These are phyloP conservation scores for Pseudochirops corinnae DNA, from an alignment of 2,797 vertebrate species.

Conservation along the genomic window DNA sequence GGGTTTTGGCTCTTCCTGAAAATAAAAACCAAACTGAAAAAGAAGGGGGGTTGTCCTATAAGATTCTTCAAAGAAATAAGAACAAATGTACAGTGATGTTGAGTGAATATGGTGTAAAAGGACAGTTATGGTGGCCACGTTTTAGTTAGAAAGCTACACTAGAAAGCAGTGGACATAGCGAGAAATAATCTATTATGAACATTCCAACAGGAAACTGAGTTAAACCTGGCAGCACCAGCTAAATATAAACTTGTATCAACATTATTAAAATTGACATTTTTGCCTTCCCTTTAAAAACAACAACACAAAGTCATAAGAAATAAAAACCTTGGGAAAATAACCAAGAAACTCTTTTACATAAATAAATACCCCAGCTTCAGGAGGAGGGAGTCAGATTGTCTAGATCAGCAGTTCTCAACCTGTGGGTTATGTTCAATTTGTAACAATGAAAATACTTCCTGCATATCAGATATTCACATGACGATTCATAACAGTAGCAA, in stretches of 20 bases:
- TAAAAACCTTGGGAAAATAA: background rate
- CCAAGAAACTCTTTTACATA: background rate
- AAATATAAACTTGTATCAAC: background rate
- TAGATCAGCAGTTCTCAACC: background rate
- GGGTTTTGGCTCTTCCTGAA: too few species aligned
- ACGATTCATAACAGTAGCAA: too few species aligned
- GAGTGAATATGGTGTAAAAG: background rate
- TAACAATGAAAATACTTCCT: too few species aligned
- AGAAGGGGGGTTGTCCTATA: too few species aligned
- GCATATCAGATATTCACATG: too few species aligned
- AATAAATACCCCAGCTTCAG: background rate
- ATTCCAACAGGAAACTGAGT: background rate
- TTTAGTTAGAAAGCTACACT: background rate
- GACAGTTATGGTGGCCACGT: background rate
- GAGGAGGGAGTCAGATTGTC: slow-evolving; percentile 16
- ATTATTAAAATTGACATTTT: slow-evolving; percentile 6
- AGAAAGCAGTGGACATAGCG: background rate
- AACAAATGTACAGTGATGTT: background rate
- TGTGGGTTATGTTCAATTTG: too few species aligned
- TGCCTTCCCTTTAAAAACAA: slow-evolving; percentile 17
- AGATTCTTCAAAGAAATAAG: slow-evolving; percentile 23
- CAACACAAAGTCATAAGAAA: background rate
- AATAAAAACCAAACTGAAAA: too few species aligned
- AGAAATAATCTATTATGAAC: slow-evolving; percentile 26
- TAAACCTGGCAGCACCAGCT: slow-evolving; percentile 10